Conservation (phyloP, 2,797 vertebrate species). For the Oreonectes daqikongensis region DNA sequence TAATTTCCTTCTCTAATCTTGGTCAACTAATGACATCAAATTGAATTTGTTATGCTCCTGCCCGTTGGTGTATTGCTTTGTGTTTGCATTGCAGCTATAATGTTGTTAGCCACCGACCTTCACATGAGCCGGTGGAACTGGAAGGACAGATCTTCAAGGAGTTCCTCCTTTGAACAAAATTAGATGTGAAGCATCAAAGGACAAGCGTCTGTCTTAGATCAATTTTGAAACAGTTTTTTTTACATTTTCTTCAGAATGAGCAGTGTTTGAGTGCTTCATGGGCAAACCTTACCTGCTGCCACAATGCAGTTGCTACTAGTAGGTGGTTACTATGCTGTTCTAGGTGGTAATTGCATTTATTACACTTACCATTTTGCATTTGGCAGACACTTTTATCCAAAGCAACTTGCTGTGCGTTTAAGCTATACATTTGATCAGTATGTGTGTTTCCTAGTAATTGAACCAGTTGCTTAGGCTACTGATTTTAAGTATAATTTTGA, state of each 20-base stretch:
- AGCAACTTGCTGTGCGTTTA: no score
- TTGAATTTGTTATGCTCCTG: conserved; percentile 50
- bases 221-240: conserved; percentile 39
- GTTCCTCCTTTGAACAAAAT: conserved; percentile 62
- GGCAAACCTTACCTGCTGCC: not conserved
- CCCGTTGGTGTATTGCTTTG: conserved; percentile 44
- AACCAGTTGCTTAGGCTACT: no score
- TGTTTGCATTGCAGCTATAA: conserved; percentile 42
- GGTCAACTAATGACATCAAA: conserved; percentile 45
- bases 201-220: conserved; percentile 66
- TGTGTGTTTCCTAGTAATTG: no score
- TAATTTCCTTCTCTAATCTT: conserved; percentile 45
- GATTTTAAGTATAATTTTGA: not conserved
- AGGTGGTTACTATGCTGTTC: not conserved
- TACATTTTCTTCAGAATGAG: not conserved
- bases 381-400: no score
- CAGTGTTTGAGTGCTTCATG: not conserved
- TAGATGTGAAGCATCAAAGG: conserved; percentile 63
- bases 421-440: no score
- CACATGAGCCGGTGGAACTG: conserved; percentile 46
- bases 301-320: not conserved
- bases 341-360: not conserved
- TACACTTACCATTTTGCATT: not conserved
- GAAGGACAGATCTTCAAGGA: conserved; percentile 53
- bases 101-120: conserved; percentile 57